Percentiles rank a stretch among this genome's conserved stretches.
Conservation (phyloP, 2,113 vertebrate genomes). For the Cebidichthys violaceus region DNA sequence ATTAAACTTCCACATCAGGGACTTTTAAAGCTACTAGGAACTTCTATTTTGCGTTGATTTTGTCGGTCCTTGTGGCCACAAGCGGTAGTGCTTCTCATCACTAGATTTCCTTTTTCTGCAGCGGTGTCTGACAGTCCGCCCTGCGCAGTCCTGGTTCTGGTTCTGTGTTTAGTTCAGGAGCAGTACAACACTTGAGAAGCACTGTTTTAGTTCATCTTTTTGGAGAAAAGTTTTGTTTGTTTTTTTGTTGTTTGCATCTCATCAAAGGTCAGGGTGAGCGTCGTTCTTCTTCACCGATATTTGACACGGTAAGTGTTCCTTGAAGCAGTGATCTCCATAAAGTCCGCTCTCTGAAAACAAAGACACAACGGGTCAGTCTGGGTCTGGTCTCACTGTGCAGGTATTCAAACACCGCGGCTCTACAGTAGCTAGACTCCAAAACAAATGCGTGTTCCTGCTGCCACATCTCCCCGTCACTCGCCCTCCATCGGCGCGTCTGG, state of each 20-base stretch:
- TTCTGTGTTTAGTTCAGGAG: background rate
- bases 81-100: no score
- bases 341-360: background rate
- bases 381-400: background rate
- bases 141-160: no score
- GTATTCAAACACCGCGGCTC: slow-evolving; percentile 9
- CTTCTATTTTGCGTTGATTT: no score
- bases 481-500: slow-evolving; percentile 80
- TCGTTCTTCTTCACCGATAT: background rate
- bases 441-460: slow-evolving; percentile 55
- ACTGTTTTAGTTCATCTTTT: background rate
- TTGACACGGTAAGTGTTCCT: background rate
- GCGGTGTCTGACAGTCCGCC: no score
- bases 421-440: slow-evolving; percentile 42
- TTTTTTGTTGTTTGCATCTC: background rate
- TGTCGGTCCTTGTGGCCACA: no score
- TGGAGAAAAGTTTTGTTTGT: no score
- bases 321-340: background rate
- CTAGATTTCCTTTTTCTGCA: no score
- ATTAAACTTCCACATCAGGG: background rate
- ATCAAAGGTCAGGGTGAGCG: background rate
- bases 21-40: no score
- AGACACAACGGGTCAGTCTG: slow-evolving; percentile 11
- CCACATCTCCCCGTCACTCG: slow-evolving; percentile 75
- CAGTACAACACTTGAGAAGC: background rate